These are phyloP conservation scores for Pelecanus crispus DNA, from an alignment of 2,113 vertebrate species.

Conservation along the genomic window DNA sequence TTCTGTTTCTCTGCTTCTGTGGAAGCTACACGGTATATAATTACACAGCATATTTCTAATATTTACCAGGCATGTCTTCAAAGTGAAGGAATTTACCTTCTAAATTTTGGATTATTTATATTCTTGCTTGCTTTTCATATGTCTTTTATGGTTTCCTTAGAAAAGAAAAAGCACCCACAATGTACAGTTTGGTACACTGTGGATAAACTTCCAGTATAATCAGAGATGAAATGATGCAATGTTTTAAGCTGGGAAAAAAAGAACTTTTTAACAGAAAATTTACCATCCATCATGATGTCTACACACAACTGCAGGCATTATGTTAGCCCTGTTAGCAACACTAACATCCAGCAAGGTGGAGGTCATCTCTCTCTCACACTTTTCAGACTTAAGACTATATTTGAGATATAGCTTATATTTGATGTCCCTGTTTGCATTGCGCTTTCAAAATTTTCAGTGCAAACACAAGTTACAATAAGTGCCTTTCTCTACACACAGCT, in stretches of 20 bases:
- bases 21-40: not conserved
- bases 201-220: not conserved
- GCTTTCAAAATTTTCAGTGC: constrained; percentile 50
- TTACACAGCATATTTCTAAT: constrained; percentile 12
- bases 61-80: constrained; percentile 10
- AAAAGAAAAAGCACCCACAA: not conserved
- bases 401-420: constrained; percentile 14
- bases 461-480: constrained; percentile 55
- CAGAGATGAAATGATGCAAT: not conserved
- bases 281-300: not conserved
- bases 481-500: not conserved
- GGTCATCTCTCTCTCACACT: constrained; percentile 30
- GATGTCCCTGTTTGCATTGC: constrained; percentile 46
- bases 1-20: not conserved
- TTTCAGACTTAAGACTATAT: constrained; percentile 13
- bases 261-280: not conserved
- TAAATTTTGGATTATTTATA: constrained; percentile 32
- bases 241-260: not conserved
- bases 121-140: constrained; percentile 13
- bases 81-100: constrained; percentile 34
- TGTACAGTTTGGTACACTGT: not conserved
- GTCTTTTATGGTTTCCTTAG: not conserved
- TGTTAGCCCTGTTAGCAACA: not conserved
- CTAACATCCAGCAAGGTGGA: not conserved
- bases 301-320: not conserved